Percentiles rank a stretch among this genome's conserved stretches.
phyloP scores from a whole-genome alignment of 2,888 invertebrate genomes.

The Nomada fabriciana region DNA sequence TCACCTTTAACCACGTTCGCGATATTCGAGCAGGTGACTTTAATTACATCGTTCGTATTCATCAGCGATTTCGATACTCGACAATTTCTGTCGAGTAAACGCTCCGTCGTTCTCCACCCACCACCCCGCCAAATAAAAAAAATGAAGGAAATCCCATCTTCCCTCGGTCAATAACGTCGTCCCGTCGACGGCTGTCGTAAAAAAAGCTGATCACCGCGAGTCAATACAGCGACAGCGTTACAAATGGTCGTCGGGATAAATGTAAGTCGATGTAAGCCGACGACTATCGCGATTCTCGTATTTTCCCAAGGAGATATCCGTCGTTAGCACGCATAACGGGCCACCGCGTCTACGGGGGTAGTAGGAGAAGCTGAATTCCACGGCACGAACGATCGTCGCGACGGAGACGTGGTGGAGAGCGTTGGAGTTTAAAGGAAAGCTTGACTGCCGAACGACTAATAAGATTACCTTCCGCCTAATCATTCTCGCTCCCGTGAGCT shows the following conservation, averaged over 20 bases:
- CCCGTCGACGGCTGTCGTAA: no score
- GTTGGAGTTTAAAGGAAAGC: conserved; percentile 67
- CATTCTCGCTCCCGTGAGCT: conserved; percentile 60
- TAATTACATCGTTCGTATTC: background rate
- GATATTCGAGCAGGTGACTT: background rate
- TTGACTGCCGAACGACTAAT: conserved; percentile 74
- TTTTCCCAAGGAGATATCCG: conserved; percentile 43
- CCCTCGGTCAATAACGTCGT: background rate
- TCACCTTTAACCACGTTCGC: background rate
- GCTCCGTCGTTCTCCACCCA: background rate
- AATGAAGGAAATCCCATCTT: background rate
- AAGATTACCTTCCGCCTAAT: conserved; percentile 72
- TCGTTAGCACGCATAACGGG: conserved; percentile 50
- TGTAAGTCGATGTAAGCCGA: conserved; percentile 28
- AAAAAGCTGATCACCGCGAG: no score
- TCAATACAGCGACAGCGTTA: background rate
- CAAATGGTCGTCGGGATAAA: conserved; percentile 3
- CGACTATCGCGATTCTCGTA: conserved; percentile 33
- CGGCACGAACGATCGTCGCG: conserved; percentile 16
- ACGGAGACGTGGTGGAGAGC: conserved; percentile 15
- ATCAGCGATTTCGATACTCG: background rate
- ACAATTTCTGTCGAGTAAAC: conserved; percentile 2
- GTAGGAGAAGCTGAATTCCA: conserved; percentile 17
- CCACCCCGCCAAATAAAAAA: background rate
- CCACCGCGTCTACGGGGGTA: conserved; percentile 44